phyloP scores from a whole-genome alignment of 37 sponge, comb jelly and placozoan species.

The Beroe forskalii region DNA sequence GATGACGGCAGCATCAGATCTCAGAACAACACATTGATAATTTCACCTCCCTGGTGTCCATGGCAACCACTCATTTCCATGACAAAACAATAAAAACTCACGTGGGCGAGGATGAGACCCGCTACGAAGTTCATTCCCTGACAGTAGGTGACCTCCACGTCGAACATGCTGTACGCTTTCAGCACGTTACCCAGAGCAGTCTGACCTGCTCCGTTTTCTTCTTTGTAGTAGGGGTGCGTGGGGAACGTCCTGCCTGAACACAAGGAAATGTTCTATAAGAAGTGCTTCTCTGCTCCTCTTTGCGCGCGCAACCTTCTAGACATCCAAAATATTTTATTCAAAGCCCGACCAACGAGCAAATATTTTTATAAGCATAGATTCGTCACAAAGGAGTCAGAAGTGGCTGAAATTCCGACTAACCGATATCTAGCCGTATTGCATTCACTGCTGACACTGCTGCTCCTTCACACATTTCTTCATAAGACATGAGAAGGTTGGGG shows the following conservation, averaged over 20 bases:
- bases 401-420: neutral
- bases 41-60: no score
- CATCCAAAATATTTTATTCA: no score
- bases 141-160: constrained; percentile 10
- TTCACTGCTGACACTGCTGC: neutral
- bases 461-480: neutral
- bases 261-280: neutral
- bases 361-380: no score
- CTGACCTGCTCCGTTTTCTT: neutral
- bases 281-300: no score
- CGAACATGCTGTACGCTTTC: constrained; percentile 9
- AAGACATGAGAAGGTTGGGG: neutral
- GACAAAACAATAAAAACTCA: no score
- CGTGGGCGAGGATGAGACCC: constrained; percentile 1
- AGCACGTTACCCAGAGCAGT: constrained; percentile 5
- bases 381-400: no score
- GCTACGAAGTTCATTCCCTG: constrained; percentile 43
- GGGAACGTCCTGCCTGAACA: constrained; percentile 57
- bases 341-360: no score
- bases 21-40: no score
- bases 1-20: no score
- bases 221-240: constrained; percentile 7
- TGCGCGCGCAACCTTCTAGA: no score
- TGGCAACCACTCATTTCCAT: no score
- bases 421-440: neutral